Base-by-base conservation (phyloP, 2,797 vertebrate genomes). In the Acestrorhynchus altus region DNA sequence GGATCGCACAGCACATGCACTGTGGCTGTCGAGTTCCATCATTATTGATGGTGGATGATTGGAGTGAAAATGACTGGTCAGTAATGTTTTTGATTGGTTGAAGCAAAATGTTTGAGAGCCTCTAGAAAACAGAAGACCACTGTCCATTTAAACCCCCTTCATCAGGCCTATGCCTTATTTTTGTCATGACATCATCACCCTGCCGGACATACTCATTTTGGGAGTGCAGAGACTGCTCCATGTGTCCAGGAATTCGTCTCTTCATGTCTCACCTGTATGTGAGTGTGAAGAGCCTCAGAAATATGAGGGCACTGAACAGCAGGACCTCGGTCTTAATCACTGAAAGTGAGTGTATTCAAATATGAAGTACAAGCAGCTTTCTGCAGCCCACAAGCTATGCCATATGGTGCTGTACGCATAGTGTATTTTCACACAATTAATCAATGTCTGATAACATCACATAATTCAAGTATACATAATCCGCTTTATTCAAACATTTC, bases 201-300 rank as follows among this genome's bases (percentile, higher is more conserved):
- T 16, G 8, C 18, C 52, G 40, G 42, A 66, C 49, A 66, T 70
- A 46, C 26, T 76, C 46, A 66, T 51, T 44, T 13, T 28, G 51
- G 16, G 31, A 66, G 44, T 60, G 61, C 52, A 69, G 44, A n/a
- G 40, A 46, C 63, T 35, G 63, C 8, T 22, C 11, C 8, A 8
- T 65, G 22, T 76, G 72, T 40, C 60, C 24, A 64, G 51, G 44
- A 16, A 54, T n/a, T 15, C 40, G 1, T 1, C 24, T 31, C n/a
- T n/a, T 59, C 60, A 65, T 65, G 31, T 80, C 60, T 71, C 20
- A 72, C 60, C 67, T 72, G 16, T 67, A 76, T 42, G 13, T 22
- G 63, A 15, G 65, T 71, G 20, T 68, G 28, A 72, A 44, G 26
- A 54, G 64, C 8, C 1, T 39, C 35, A 40, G 49, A 28, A 20